Percentiles rank a stretch among this genome's conserved stretches.
Conservation (phyloP, 1,140 invertebrate species). For the Tetramorium simillimum region DNA sequence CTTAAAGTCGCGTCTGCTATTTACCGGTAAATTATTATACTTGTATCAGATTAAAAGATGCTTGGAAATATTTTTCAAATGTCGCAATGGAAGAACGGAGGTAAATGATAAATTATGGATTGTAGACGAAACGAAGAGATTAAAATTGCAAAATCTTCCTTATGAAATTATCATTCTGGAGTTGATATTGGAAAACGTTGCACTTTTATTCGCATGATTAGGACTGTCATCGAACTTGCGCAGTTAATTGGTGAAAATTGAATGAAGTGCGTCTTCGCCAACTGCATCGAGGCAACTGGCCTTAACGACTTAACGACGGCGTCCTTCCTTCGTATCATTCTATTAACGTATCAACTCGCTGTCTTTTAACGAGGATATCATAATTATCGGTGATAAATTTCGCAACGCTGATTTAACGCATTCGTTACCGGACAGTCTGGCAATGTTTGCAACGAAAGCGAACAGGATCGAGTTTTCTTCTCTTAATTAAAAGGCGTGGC, state of each 20-base stretch:
- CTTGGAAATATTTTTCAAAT: background rate
- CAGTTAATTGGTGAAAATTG: constrained; percentile 69
- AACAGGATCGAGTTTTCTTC: background rate
- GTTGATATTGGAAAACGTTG: background rate
- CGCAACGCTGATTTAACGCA: constrained; percentile 31
- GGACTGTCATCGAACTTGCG: constrained; percentile 30
- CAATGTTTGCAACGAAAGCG: background rate
- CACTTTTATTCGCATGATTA: constrained; percentile 5
- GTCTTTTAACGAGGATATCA: constrained; percentile 54
- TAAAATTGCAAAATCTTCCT: background rate
- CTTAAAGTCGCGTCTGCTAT: background rate
- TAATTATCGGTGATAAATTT: constrained; percentile 75
- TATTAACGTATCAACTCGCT: constrained; percentile 25
- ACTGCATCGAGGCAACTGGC: constrained; percentile 65
- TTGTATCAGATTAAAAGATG: background rate
- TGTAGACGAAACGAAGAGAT: too few species aligned
- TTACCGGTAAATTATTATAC: background rate
- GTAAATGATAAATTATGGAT: background rate
- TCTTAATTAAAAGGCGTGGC: background rate
- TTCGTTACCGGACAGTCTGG: background rate
- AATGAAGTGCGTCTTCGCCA: constrained; percentile 43
- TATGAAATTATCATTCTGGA: background rate
- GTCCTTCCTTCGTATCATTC: constrained; percentile 50
- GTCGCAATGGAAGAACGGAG: background rate
- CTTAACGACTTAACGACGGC: constrained; percentile 72